Conservation (phyloP, 2,113 vertebrate genomes). For the Motacilla alba region DNA sequence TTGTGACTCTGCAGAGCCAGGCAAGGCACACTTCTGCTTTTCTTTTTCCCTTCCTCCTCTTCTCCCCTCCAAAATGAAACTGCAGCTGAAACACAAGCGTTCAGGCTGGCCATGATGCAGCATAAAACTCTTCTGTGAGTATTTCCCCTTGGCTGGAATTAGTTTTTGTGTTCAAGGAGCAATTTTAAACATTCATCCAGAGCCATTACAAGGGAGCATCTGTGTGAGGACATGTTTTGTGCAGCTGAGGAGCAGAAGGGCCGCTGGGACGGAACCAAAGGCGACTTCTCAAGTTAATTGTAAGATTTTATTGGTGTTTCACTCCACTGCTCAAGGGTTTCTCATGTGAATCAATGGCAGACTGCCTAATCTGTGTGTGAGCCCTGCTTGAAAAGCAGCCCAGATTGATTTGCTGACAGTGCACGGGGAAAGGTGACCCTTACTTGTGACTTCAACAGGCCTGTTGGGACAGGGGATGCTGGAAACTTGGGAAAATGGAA, state of each 20-base stretch:
- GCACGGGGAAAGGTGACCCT: not conserved
- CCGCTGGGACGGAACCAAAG: not conserved
- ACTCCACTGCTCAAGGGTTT: not conserved
- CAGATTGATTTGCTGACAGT: conserved; percentile 38
- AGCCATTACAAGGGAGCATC: not conserved
- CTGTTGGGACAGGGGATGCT: not conserved
- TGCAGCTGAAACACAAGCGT: not conserved
- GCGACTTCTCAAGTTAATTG: conserved; percentile 36
- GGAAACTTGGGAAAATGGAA: not conserved
- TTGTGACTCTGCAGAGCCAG: rapidly evolving
- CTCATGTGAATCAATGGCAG: not conserved
- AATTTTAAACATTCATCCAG: not conserved
- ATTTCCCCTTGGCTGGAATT: not conserved
- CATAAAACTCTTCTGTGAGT: not conserved
- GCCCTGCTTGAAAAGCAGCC: not conserved
- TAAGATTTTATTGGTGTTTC: conserved; percentile 48
- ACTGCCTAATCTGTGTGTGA: not conserved
- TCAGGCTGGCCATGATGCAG: not conserved
- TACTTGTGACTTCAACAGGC: not conserved
- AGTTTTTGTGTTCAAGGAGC: not conserved
- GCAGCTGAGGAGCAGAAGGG: not conserved
- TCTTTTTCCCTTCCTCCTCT: not conserved
- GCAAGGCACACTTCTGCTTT: not conserved
- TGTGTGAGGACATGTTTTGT: not conserved
- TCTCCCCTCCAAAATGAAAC: not conserved